Evolutionary conservation across 2,888 invertebrate genomes (phyloP).

Genomic region (Acleris emargana): DNA sequence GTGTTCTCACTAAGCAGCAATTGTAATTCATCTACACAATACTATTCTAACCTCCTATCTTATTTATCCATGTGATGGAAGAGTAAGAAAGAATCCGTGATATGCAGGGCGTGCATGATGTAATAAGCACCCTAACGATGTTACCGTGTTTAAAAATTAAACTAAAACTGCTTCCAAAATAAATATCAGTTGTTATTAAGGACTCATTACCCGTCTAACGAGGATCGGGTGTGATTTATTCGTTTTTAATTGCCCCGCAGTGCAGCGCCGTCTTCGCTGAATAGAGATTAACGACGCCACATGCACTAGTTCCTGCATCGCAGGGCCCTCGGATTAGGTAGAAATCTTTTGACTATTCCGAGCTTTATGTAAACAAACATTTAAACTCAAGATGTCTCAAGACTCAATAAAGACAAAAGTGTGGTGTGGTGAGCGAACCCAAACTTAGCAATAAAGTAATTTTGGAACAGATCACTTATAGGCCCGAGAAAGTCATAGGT

Average conservation of each 20-base stretch:
- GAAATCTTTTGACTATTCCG: not conserved
- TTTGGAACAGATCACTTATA: too few relatives aligned
- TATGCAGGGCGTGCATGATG: not conserved
- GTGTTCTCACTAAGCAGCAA: too few relatives aligned
- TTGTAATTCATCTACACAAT: too few relatives aligned
- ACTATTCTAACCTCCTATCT: too few relatives aligned
- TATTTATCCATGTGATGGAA: not conserved
- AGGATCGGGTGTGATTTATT: slow-evolving; percentile 61
- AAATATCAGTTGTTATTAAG: slow-evolving; percentile 34
- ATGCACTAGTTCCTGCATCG: slow-evolving; percentile 23
- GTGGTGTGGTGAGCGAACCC: too few relatives aligned
- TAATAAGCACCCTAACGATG: not conserved
- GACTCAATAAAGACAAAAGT: too few relatives aligned
- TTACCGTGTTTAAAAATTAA: not conserved
- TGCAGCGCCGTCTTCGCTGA: slow-evolving; percentile 32
- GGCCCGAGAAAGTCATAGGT: too few relatives aligned
- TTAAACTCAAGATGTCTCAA: too few relatives aligned
- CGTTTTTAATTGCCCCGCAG: slow-evolving; percentile 62
- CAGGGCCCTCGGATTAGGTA: slow-evolving; percentile 15
- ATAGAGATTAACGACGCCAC: slow-evolving; percentile 33
- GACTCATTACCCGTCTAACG: slow-evolving; percentile 21
- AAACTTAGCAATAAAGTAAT: too few relatives aligned
- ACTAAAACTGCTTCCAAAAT: slow-evolving; percentile 24
- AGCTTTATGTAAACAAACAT: too few relatives aligned
- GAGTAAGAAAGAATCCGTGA: not conserved